phyloP scores from a whole-genome alignment of 2,797 vertebrate species.

The Leucoraja ocellata region DNA sequence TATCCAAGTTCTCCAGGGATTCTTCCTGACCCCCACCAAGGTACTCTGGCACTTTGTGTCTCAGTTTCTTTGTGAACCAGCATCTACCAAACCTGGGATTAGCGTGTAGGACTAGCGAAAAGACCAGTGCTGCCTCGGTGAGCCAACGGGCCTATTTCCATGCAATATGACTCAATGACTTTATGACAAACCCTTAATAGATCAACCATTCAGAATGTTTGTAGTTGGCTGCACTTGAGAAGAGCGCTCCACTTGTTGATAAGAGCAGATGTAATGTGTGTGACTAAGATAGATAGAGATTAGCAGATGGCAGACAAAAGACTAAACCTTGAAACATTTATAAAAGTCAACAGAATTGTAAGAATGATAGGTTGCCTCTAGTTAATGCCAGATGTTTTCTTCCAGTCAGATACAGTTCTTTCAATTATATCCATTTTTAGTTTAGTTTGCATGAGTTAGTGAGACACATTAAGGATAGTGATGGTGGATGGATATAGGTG shows the following conservation, averaged over 20 bases:
- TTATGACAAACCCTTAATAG: background rate
- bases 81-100: no score
- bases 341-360: background rate
- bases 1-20: no score
- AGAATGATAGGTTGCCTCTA: background rate
- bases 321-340: constrained; percentile 2
- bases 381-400: background rate
- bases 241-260: background rate
- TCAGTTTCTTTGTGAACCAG: no score
- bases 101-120: no score
- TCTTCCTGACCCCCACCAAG: no score
- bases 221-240: background rate
- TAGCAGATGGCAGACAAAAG: constrained; percentile 3
- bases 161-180: no score
- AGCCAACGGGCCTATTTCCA: no score
- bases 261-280: background rate
- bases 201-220: background rate
- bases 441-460: background rate
- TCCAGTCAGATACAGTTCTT: background rate
- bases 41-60: no score
- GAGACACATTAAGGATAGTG: background rate
- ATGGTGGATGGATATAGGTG: background rate
- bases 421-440: background rate
- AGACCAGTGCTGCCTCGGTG: no score
- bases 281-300: background rate